These are phyloP conservation scores for Lycaon pictus DNA, from an alignment of 2,113 vertebrate genomes.

Conservation along the genomic window DNA sequence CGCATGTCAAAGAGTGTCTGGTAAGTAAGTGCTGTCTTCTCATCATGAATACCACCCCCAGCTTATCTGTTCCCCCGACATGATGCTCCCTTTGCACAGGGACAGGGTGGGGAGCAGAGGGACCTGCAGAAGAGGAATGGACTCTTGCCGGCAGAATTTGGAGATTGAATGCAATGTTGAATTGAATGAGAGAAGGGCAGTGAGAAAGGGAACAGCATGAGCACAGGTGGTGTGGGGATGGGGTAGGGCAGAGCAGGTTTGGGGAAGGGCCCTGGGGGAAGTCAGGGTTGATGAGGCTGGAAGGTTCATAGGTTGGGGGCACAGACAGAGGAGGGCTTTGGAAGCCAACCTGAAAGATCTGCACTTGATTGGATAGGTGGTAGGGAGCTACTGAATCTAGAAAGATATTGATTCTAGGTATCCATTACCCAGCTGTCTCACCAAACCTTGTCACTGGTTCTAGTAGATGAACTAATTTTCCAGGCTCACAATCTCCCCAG, in stretches of 20 bases:
- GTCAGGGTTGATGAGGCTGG: neutral
- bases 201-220: neutral
- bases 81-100: neutral
- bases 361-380: neutral
- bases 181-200: neutral
- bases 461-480: neutral
- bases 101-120: neutral
- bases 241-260: neutral
- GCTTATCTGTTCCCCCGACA: too few species aligned
- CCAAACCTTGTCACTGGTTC: neutral
- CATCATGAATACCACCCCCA: neutral
- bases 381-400: neutral
- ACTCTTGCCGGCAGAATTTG: too few species aligned
- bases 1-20: neutral
- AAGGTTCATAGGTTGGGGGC: neutral
- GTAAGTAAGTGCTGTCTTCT: neutral
- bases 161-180: neutral
- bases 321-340: neutral
- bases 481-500: neutral
- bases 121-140: neutral
- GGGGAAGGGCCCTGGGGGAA: rapidly evolving
- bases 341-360: neutral
- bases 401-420: neutral
- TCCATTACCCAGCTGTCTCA: neutral
- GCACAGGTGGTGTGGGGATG: too few species aligned